A percentile compares a stretch with the other conserved stretches of the same genome.
These are phyloP conservation scores for Pyralis farinalis DNA, from an alignment of 2,888 invertebrate genomes.

Conservation along the genomic window DNA sequence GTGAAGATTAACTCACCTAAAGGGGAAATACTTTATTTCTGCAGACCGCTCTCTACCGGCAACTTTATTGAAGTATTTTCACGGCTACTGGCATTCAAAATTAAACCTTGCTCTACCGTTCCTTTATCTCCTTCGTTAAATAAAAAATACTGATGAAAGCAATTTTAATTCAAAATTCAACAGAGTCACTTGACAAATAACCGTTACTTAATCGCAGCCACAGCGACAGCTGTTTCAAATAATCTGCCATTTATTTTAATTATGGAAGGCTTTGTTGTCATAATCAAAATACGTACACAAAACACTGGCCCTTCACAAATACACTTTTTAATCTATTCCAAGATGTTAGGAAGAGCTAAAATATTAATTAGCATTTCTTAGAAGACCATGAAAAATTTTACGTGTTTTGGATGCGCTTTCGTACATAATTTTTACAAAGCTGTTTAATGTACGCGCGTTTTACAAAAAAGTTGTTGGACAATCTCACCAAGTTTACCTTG, in stretches of 20 bases:
- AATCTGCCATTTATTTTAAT: conserved; percentile 9
- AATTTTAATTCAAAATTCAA: not conserved
- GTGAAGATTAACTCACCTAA: conserved; percentile 9
- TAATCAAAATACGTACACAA: too few relatives aligned
- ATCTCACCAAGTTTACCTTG: conserved; percentile 6
- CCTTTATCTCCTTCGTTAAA: too few relatives aligned
- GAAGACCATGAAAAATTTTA: too few relatives aligned
- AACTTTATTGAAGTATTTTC: too few relatives aligned
- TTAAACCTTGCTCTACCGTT: too few relatives aligned
- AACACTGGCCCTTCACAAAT: too few relatives aligned
- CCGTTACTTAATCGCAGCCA: conserved; percentile 1
- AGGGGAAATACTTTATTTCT: conserved; percentile 1
- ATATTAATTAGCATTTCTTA: too few relatives aligned
- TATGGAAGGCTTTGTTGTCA: not conserved
- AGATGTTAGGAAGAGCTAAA: too few relatives aligned
- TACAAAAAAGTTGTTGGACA: conserved; percentile 13
- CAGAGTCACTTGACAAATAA: not conserved
- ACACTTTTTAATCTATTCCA: too few relatives aligned
- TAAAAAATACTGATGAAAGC: too few relatives aligned
- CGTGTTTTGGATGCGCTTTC: conserved; percentile 8
- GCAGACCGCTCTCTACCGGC: not conserved
- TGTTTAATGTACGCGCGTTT: conserved; percentile 14
- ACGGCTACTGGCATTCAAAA: too few relatives aligned
- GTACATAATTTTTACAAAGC: conserved; percentile 16
- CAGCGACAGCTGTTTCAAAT: conserved; percentile 4